Evolutionary conservation across 2,113 vertebrate species (phyloP).

Genomic region (Notechis scutatus): DNA sequence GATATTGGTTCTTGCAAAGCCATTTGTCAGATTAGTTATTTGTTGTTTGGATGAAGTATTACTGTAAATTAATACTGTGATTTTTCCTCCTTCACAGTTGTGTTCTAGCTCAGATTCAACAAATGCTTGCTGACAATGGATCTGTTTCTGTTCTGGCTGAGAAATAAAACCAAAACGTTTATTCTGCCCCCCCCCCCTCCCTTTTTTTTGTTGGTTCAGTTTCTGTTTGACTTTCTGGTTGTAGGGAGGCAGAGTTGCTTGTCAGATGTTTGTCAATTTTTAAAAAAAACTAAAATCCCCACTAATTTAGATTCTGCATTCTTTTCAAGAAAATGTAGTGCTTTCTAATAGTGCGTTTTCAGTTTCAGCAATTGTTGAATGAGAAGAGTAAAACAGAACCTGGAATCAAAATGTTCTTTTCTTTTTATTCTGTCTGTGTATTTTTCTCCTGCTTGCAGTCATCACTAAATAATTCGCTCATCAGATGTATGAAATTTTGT

Average conservation of each 20-base stretch:
- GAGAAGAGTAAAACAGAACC: neutral
- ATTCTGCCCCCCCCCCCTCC: neutral
- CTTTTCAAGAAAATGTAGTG: neutral
- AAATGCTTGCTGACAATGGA: neutral
- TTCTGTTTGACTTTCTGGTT: neutral
- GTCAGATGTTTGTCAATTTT: neutral
- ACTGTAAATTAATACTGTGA: neutral
- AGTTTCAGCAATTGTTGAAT: neutral
- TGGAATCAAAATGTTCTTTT: neutral
- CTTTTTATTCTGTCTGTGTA: neutral
- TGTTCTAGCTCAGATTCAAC: neutral
- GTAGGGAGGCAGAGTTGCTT: neutral
- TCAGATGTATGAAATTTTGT: neutral
- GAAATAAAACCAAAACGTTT: neutral
- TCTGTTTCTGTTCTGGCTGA: neutral
- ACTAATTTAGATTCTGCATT: neutral
- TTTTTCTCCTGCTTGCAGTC: neutral
- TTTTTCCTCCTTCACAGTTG: neutral
- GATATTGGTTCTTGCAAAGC: neutral
- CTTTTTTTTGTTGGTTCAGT: neutral
- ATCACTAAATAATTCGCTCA: neutral
- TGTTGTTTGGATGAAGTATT: neutral
- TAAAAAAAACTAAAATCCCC: neutral
- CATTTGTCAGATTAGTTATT: neutral
- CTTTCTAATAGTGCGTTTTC: neutral